A percentile compares a stretch with the other conserved stretches of the same genome.
phyloP scores from a whole-genome alignment of 2,888 invertebrate species.

The Elysia crispata region DNA sequence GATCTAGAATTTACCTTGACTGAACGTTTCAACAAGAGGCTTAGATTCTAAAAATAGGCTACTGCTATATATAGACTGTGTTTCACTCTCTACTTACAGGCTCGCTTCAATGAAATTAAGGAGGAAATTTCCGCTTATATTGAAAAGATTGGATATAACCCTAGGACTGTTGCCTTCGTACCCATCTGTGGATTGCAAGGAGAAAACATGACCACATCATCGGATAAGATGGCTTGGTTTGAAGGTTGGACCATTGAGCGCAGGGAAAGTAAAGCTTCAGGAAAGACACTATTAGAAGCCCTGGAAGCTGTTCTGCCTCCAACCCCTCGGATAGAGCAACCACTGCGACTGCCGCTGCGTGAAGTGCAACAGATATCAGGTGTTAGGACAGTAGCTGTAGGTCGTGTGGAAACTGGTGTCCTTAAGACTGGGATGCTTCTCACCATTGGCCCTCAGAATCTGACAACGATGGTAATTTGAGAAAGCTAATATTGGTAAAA shows the following conservation, averaged over 20 bases:
- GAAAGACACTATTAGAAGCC: conserved; percentile 97
- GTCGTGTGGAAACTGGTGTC: conserved; percentile 98
- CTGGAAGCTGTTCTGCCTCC: conserved; percentile 98
- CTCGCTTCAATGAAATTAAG: conserved; percentile 98
- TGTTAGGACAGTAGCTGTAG: conserved; percentile 99
- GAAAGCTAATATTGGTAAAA: too few relatives aligned
- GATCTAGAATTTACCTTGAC: too few relatives aligned
- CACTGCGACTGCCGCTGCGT: conserved; percentile 98
- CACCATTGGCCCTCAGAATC: conserved; percentile 97
- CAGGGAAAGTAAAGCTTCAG: conserved; percentile 65
- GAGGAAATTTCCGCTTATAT: conserved; percentile 99
- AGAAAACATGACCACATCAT: conserved; percentile 99
- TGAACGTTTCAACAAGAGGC: too few relatives aligned
- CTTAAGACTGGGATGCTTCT: conserved; percentile 84
- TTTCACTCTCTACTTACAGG: conserved; percentile 49
- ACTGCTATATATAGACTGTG: too few relatives aligned
- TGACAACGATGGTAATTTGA: conserved; percentile 84
- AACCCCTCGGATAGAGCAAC: conserved; percentile 95
- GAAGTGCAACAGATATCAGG: conserved; percentile 99
- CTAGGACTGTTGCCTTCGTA: conserved; percentile 96
- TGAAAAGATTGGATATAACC: conserved; percentile 99
- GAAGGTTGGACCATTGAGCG: conserved; percentile 92
- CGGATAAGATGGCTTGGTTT: conserved; percentile 87
- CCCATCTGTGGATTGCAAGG: conserved; percentile 99
- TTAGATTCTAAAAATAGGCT: too few relatives aligned